phyloP scores from a whole-genome alignment of 2,888 invertebrate species.

The Drosophila yooni region DNA sequence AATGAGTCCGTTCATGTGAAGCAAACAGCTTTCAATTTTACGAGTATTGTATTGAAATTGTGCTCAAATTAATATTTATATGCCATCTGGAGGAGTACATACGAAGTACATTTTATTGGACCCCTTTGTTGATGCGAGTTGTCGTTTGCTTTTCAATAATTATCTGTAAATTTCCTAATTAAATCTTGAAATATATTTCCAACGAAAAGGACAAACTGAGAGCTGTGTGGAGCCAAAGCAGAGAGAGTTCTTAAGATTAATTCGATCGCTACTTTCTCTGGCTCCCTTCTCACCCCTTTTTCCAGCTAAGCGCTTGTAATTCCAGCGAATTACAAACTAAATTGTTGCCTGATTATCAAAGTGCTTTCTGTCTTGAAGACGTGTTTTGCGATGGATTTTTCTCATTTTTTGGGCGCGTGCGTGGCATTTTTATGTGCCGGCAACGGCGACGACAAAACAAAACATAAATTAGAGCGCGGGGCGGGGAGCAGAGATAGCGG shows the following conservation, averaged over 20 bases:
- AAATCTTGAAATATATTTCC: not conserved
- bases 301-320: slow-evolving; percentile 45
- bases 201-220: not conserved
- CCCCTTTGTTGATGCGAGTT: not conserved
- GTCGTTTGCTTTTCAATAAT: not conserved
- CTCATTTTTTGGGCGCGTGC: slow-evolving; percentile 52
- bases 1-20: slow-evolving; percentile 5
- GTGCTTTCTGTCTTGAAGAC: slow-evolving; percentile 19
- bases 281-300: slow-evolving; percentile 27
- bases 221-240: not conserved
- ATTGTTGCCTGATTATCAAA: slow-evolving; percentile 47
- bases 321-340: slow-evolving; percentile 38
- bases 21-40: slow-evolving; percentile 11
- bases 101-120: not conserved
- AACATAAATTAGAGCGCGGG: slow-evolving; percentile 68
- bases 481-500: not conserved
- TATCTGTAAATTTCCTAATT: not conserved
- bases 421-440: slow-evolving; percentile 64
- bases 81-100: not conserved
- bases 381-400: slow-evolving; percentile 52
- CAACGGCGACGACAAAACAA: slow-evolving; percentile 62
- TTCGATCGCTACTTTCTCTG: slow-evolving; percentile 8
- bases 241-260: not conserved
- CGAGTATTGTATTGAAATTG: not conserved
- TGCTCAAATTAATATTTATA: slow-evolving; percentile 3